phyloP scores from a whole-genome alignment of 2,888 invertebrate genomes.

The Acleris cristana region DNA sequence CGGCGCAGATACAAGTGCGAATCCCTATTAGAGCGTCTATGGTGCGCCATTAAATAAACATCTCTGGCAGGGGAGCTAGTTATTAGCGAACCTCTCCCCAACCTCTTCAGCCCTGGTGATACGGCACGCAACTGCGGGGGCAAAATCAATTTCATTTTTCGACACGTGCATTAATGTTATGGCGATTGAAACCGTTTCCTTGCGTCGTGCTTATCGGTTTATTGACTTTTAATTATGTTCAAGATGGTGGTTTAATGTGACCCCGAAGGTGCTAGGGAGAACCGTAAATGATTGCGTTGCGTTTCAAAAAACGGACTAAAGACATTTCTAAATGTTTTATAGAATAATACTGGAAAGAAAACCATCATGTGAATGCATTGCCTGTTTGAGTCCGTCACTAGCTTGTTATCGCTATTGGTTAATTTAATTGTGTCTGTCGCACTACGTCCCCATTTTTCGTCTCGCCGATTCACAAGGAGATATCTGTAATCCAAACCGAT shows the following conservation, averaged over 20 bases:
- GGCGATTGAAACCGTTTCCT: constrained; percentile 64
- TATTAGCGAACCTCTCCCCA: constrained; percentile 77
- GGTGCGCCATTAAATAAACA: constrained; percentile 82
- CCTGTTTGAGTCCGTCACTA: not conserved
- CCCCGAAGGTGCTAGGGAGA: not conserved
- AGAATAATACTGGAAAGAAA: too few relatives aligned
- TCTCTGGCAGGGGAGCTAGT: constrained; percentile 76
- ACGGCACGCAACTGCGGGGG: constrained; percentile 79
- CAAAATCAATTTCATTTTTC: constrained; percentile 83
- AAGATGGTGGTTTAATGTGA: constrained; percentile 5
- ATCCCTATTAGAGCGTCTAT: constrained; percentile 79
- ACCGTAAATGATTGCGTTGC: too few relatives aligned
- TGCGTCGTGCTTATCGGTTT: constrained; percentile 34
- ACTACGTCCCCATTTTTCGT: constrained; percentile 49
- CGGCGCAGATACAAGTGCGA: constrained; percentile 50
- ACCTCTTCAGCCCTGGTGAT: constrained; percentile 76
- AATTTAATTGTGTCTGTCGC: constrained; percentile 2
- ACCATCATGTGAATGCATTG: not conserved
- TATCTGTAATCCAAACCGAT: constrained; percentile 69
- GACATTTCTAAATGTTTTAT: not conserved
- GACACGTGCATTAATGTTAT: constrained; percentile 78
- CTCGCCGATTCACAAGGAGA: constrained; percentile 55
- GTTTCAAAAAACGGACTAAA: not conserved
- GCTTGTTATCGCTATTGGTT: not conserved
- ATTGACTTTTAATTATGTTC: constrained; percentile 31